Conservation (phyloP, 2,797 vertebrate species). For the Erpetoichthys calabaricus region DNA sequence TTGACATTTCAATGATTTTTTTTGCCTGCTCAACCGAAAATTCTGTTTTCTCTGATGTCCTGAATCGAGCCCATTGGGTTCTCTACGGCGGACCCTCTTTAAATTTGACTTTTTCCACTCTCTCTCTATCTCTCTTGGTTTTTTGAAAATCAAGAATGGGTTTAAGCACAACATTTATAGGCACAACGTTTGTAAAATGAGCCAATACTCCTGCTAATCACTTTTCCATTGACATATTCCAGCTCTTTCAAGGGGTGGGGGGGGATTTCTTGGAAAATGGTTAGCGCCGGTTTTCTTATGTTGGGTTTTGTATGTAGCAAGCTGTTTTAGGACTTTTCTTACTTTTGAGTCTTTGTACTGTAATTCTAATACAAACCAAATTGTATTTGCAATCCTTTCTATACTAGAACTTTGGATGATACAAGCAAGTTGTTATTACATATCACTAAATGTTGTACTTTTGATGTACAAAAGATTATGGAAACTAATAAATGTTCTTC, state of each 20-base stretch:
- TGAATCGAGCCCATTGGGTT: too few species aligned
- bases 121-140: constrained; percentile 22
- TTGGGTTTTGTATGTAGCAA: constrained; percentile 25
- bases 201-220: constrained; percentile 13
- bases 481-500: constrained; percentile 94
- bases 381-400: constrained; percentile 18
- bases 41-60: too few species aligned
- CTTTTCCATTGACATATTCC: too few species aligned
- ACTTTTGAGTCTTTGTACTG: constrained; percentile 53
- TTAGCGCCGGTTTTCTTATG: constrained; percentile 22
- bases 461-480: constrained; percentile 81
- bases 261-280: too few species aligned
- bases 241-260: too few species aligned
- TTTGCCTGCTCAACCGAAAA: too few species aligned
- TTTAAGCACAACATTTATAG: constrained; percentile 20
- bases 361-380: constrained; percentile 49
- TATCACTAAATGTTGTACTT: constrained; percentile 89
- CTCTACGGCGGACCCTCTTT: background rate
- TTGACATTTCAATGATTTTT: too few species aligned
- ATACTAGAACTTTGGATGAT: constrained; percentile 42
- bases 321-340: constrained; percentile 57
- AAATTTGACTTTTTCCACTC: constrained; percentile 29
- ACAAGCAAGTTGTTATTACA: constrained; percentile 49
- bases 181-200: constrained; percentile 21
- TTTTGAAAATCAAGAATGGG: constrained; percentile 20